Evolutionary conservation across 2,888 invertebrate species (phyloP), one percentile per base, ranked within the genome.

Genomic region (Philonicus albiceps): DNA sequence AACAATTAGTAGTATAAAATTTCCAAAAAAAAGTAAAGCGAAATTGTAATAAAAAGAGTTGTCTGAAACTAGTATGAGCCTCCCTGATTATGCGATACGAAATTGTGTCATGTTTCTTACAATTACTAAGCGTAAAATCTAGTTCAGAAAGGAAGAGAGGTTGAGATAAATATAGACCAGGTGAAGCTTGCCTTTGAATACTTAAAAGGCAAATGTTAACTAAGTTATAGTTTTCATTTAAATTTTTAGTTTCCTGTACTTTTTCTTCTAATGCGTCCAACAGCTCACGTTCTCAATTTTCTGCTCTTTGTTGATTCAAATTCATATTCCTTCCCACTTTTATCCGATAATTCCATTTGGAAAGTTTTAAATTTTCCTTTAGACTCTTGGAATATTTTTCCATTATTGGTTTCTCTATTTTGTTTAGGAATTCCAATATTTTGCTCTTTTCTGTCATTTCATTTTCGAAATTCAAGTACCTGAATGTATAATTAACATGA

Each of bases 231-330:
- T 64, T 64, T 78, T 53, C 43, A 27, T 85, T 80, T 53, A 91
- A 87, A 31, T 87, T 87, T 0, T 86, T 87, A 16, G 91, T 90
- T 87, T 89, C 87, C 0, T 87, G 87, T 2, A 90, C 89, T 87
- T 91, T 90, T 34, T 94, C 94, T 31, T 92, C 91, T 40, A 94
- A 89, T 0, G 92, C 90, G 1, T 93, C 92, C 0, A 94, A 88
- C 5, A 95, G 89, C 89, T 95, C 94, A 40, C 91, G 91, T 91
- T 95, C 95, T 84, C 95, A 92, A 1, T 90, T 91, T 89, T 93
- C 93, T 6, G 93, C 91, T 89, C 94, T 94, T 6, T 91, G 91
- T 90, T 93, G 93, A 6, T 87, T 94, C 93, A 88, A 93, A 93
- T 89, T 93, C 93, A 85, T 93, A 94, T 89, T 94, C 94, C 86